Conservation (phyloP, 2,113 vertebrate species). For the Thamnophis sirtalis region DNA sequence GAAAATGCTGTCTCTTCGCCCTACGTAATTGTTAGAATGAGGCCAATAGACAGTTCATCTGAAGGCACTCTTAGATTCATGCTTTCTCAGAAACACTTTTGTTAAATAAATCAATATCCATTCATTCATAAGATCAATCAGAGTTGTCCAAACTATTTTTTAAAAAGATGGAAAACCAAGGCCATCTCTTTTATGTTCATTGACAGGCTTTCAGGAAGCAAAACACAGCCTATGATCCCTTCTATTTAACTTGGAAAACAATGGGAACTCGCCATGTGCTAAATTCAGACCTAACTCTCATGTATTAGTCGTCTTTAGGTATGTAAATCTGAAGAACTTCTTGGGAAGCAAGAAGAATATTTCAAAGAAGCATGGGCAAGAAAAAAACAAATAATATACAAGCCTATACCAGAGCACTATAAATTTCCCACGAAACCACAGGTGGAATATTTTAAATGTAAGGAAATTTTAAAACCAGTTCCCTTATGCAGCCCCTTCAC, state of each 20-base stretch:
- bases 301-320: neutral
- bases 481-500: neutral
- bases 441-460: neutral
- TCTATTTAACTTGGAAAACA: neutral
- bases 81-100: neutral
- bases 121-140: neutral
- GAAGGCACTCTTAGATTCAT: neutral
- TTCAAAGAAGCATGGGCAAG: neutral
- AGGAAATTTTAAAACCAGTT: neutral
- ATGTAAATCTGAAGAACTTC: neutral
- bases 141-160: neutral
- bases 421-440: neutral
- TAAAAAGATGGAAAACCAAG: neutral
- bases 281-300: neutral
- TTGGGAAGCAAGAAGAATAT: neutral
- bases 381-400: neutral
- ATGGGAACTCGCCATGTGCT: neutral
- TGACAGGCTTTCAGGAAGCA: neutral
- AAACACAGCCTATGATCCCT: neutral
- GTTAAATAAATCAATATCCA: neutral
- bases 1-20: neutral
- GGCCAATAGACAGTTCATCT: neutral
- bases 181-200: neutral
- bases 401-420: neutral
- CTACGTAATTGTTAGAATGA: neutral